Conservation (phyloP, 2,888 invertebrate species). For the Sisyra nigra region DNA sequence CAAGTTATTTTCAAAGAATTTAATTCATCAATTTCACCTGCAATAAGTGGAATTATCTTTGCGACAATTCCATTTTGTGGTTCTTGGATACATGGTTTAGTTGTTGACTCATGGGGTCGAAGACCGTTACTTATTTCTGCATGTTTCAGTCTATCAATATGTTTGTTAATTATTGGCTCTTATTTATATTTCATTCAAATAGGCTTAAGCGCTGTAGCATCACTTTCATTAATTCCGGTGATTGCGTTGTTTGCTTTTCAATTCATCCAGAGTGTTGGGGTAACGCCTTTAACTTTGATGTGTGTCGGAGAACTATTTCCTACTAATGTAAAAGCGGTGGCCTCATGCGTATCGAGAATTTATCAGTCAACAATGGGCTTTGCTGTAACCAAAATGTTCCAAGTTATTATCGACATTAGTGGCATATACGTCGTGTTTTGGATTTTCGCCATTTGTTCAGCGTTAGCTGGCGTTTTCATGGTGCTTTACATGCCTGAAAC, state of each 20-base stretch:
- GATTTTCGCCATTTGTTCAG: constrained; percentile 26
- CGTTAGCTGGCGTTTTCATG: constrained; percentile 25
- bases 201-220: constrained; percentile 20
- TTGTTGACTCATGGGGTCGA: constrained; percentile 39
- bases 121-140: constrained; percentile 34
- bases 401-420: constrained; percentile 23
- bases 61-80: constrained; percentile 37
- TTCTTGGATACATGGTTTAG: constrained; percentile 35
- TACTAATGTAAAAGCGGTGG: constrained; percentile 34
- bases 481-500: constrained; percentile 31
- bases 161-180: constrained; percentile 26
- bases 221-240: constrained; percentile 27
- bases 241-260: constrained; percentile 30
- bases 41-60: constrained; percentile 20
- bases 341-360: constrained; percentile 35
- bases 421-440: constrained; percentile 30
- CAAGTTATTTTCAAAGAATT: constrained; percentile 32
- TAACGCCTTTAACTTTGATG: constrained; percentile 33
- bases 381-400: constrained; percentile 30
- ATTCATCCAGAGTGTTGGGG: constrained; percentile 31
- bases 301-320: constrained; percentile 38
- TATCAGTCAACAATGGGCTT: constrained; percentile 31
- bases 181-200: constrained; percentile 29
- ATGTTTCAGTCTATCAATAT: constrained; percentile 26
- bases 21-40: constrained; percentile 25